These are phyloP conservation scores for Dolichomitus sp. DNA, from an alignment of 2,888 invertebrate species.

Conservation along the genomic window DNA sequence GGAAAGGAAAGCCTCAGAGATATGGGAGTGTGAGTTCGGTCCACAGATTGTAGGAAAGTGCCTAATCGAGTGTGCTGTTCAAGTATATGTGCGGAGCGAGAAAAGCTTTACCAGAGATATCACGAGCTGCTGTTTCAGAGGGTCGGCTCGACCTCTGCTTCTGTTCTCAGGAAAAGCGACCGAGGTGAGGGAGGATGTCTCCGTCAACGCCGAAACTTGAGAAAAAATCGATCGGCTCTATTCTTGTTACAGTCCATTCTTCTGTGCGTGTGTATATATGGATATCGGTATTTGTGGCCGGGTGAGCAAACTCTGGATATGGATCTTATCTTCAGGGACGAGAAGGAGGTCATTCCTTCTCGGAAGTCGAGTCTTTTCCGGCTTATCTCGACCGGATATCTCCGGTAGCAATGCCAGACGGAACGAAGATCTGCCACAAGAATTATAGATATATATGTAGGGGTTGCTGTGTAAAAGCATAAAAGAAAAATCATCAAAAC, in stretches of 20 bases:
- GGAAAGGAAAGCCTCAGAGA: constrained; percentile 6
- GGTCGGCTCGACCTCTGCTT: constrained; percentile 32
- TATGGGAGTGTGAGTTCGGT: constrained; percentile 1
- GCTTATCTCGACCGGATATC: constrained; percentile 27
- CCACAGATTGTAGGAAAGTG: constrained; percentile 49
- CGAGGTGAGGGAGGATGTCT: constrained; percentile 46
- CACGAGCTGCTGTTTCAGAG: constrained; percentile 22
- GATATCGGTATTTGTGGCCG: constrained; percentile 26
- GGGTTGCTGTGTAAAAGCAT: not conserved
- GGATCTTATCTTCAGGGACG: constrained; percentile 41
- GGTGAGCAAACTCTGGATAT: constrained; percentile 27
- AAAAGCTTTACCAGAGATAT: constrained; percentile 41
- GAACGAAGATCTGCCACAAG: not conserved
- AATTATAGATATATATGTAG: constrained; percentile 1
- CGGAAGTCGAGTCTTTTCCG: constrained; percentile 43
- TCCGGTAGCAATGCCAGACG: constrained; percentile 1
- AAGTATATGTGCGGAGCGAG: constrained; percentile 25
- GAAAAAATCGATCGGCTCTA: constrained; percentile 45
- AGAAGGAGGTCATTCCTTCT: constrained; percentile 40
- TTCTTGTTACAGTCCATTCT: constrained; percentile 22
- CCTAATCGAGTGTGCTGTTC: constrained; percentile 51
- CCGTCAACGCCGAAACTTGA: constrained; percentile 58
- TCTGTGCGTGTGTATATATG: constrained; percentile 4
- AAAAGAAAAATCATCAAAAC: not conserved
- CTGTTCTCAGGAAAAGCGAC: constrained; percentile 14